Conservation (phyloP, 2,888 invertebrate genomes). For the Saturnia pavonia region DNA sequence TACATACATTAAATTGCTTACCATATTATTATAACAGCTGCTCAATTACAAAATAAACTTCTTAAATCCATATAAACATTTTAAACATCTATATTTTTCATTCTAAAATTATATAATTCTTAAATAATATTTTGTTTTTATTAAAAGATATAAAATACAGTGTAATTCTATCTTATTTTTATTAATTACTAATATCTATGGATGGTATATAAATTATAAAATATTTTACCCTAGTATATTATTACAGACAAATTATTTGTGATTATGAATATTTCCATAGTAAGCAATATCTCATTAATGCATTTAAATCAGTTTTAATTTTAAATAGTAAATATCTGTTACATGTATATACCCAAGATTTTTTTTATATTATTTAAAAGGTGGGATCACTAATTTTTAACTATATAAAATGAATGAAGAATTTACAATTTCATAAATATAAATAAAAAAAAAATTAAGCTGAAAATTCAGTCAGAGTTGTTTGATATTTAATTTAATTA, state of each 20-base stretch:
- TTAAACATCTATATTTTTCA: background rate
- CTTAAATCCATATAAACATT: background rate
- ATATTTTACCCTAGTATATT: background rate
- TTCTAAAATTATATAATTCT: no score
- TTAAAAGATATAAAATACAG: background rate
- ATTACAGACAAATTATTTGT: background rate
- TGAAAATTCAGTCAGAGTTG: constrained; percentile 38
- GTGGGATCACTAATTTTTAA: background rate
- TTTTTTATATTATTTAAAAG: background rate
- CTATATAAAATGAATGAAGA: background rate
- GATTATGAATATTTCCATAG: background rate
- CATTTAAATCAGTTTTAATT: background rate
- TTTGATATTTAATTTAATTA: background rate
- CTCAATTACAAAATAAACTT: background rate
- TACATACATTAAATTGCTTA: background rate
- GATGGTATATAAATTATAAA: background rate
- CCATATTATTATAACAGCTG: background rate
- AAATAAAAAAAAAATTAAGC: constrained; percentile 14
- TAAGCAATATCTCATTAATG: background rate
- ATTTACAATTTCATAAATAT: background rate
- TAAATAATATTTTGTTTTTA: background rate
- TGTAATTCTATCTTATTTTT: background rate
- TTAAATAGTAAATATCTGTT: background rate
- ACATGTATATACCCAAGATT: background rate
- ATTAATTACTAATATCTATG: background rate